Evolutionary conservation across 2,888 invertebrate species (phyloP).

Genomic region (Agelastica alni): DNA sequence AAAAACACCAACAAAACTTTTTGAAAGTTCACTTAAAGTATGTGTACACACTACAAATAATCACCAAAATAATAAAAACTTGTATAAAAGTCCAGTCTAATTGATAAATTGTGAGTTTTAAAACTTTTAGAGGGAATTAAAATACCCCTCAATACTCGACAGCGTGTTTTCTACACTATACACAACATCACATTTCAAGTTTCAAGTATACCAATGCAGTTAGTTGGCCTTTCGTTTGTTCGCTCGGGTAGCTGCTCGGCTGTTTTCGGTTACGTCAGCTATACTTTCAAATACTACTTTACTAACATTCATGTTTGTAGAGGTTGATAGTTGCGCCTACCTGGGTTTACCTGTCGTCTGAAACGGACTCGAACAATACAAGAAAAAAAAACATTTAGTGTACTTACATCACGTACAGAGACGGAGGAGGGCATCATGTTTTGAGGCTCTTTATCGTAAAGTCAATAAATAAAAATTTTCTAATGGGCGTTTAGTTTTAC

Average conservation of each 20-base stretch:
- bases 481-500: too few species aligned
- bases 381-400: conserved; percentile 23
- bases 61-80: conserved; percentile 6
- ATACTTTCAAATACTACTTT: too few species aligned
- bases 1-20: conserved; percentile 31
- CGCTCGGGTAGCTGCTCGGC: conserved; percentile 27
- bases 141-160: not conserved
- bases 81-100: conserved; percentile 16
- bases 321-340: conserved; percentile 31
- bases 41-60: conserved; percentile 16
- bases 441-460: not conserved
- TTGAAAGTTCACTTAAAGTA: conserved; percentile 30
- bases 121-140: conserved; percentile 9
- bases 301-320: conserved; percentile 33
- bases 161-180: conserved; percentile 15
- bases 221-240: conserved; percentile 33
- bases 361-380: conserved; percentile 21
- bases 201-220: conserved; percentile 30
- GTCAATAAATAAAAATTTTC: not conserved
- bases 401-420: conserved; percentile 16
- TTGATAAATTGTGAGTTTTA: conserved; percentile 16
- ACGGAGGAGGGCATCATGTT: not conserved
- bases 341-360: conserved; percentile 35
- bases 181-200: not conserved
- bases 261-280: too few species aligned